Evolutionary conservation across 2,888 invertebrate species (phyloP).

Genomic region (Onchidella celtica): DNA sequence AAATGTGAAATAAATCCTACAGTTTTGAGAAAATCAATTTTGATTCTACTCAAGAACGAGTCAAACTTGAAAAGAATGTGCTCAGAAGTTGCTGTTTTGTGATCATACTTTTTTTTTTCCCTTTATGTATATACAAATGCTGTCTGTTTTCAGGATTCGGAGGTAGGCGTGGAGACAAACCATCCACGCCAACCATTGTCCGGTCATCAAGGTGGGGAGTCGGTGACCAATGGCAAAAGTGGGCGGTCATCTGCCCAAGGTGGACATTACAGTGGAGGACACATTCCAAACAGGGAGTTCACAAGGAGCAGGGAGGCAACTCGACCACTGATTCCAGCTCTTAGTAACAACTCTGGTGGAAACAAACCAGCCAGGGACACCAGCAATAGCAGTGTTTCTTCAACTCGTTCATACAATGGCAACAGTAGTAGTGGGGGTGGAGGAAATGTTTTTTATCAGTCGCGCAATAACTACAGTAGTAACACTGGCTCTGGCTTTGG

Average conservation of each 20-base stretch:
- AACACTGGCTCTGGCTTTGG: constrained; percentile 4
- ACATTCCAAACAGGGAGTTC: constrained; percentile 48
- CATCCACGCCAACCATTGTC: constrained; percentile 20
- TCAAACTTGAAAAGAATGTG: no score
- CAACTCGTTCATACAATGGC: constrained; percentile 61
- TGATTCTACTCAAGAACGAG: no score
- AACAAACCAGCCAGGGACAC: constrained; percentile 63
- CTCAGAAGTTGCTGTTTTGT: no score
- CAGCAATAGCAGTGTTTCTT: constrained; percentile 72
- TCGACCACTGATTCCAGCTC: constrained; percentile 32
- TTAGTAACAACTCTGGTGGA: constrained; percentile 48
- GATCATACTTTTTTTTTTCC: no score
- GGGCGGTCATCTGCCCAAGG: constrained; percentile 34
- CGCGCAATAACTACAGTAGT: background rate
- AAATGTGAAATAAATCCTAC: no score
- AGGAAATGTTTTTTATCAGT: background rate
- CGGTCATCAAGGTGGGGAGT: constrained; percentile 29
- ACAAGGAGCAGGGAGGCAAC: constrained; percentile 50
- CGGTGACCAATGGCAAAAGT: constrained; percentile 9
- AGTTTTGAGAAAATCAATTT: no score
- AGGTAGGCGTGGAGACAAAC: constrained; percentile 50
- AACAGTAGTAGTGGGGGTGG: constrained; percentile 42
- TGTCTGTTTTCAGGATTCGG: constrained; percentile 59
- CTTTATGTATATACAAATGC: no score
- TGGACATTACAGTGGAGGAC: constrained; percentile 45